A percentile compares a stretch with the other conserved stretches of the same genome.
These are phyloP conservation scores for Leptodactylus fuscus DNA, from an alignment of 2,113 vertebrate genomes.

Conservation along the genomic window DNA sequence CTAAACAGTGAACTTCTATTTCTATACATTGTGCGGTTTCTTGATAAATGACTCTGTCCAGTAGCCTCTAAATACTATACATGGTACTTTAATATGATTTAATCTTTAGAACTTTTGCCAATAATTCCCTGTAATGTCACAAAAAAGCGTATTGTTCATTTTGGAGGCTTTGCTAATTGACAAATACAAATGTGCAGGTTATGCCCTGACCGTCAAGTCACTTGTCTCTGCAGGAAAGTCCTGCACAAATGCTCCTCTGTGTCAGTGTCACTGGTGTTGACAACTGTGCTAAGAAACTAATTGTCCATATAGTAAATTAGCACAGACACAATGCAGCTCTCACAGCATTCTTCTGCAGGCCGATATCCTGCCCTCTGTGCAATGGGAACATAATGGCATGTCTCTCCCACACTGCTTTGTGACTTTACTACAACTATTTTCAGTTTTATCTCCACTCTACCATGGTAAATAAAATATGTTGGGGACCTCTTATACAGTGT, in stretches of 20 bases:
- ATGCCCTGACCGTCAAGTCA: slow-evolving; percentile 24
- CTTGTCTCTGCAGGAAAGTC: slow-evolving; percentile 1
- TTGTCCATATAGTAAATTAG: slow-evolving; percentile 35
- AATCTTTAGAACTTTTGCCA: background rate
- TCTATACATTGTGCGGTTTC: too few relatives aligned
- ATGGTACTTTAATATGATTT: background rate
- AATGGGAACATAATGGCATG: background rate
- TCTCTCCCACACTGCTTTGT: slow-evolving; percentile 13
- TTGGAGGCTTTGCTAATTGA: slow-evolving; percentile 15
- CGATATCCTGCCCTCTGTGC: slow-evolving; percentile 28
- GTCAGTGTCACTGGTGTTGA: slow-evolving; percentile 19
- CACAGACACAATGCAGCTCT: slow-evolving; percentile 31
- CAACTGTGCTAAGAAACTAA: slow-evolving; percentile 24
- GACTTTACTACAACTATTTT: background rate
- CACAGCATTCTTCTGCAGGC: slow-evolving; percentile 13
- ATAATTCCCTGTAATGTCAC: background rate
- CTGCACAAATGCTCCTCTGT: slow-evolving; percentile 23
- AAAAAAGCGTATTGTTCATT: slow-evolving; percentile 13
- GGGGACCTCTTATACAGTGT: background rate
- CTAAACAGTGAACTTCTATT: too few relatives aligned
- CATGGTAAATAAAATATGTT: too few relatives aligned
- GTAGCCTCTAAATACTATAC: background rate
- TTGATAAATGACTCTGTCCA: too few relatives aligned
- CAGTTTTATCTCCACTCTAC: too few relatives aligned
- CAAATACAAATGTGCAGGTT: slow-evolving; percentile 34